Percentiles rank a stretch among this genome's conserved stretches.
phyloP scores from a whole-genome alignment of 2,797 vertebrate genomes.

The Neosilurus mollespiculum region DNA sequence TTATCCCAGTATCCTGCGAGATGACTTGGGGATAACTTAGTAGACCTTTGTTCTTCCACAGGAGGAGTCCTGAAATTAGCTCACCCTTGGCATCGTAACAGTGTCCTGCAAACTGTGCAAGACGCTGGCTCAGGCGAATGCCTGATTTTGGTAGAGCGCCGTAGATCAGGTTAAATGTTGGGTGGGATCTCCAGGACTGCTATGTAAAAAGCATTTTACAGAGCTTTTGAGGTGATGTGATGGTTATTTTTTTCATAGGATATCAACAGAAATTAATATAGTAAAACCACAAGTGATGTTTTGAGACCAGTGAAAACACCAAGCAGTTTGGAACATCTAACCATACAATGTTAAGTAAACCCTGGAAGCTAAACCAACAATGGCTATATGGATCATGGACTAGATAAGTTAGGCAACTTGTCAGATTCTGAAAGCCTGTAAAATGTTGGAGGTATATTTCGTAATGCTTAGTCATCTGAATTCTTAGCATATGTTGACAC shows the following conservation, averaged over 20 bases:
- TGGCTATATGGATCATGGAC: neutral
- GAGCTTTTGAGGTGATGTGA: neutral
- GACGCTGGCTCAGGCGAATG: too few relatives aligned
- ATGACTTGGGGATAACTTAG: too few relatives aligned
- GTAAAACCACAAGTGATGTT: neutral
- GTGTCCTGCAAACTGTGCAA: too few relatives aligned
- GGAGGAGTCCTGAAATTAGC: too few relatives aligned
- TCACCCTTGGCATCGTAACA: too few relatives aligned
- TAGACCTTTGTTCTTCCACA: too few relatives aligned
- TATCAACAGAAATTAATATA: neutral
- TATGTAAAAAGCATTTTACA: neutral
- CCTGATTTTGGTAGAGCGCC: too few relatives aligned
- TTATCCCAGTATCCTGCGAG: too few relatives aligned
- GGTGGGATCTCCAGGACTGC: neutral
- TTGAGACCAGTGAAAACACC: neutral
- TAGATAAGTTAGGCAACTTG: neutral
- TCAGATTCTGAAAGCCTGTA: too few relatives aligned
- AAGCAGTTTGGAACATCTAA: neutral
- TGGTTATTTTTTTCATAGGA: neutral
- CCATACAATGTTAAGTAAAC: neutral
- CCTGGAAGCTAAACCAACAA: neutral
- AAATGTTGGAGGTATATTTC: too few relatives aligned
- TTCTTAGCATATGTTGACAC: too few relatives aligned
- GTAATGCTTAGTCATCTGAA: neutral
- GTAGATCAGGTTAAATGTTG: too few relatives aligned